phyloP scores from a whole-genome alignment of 2,113 vertebrate species.

The Dasyornis broadbenti region DNA sequence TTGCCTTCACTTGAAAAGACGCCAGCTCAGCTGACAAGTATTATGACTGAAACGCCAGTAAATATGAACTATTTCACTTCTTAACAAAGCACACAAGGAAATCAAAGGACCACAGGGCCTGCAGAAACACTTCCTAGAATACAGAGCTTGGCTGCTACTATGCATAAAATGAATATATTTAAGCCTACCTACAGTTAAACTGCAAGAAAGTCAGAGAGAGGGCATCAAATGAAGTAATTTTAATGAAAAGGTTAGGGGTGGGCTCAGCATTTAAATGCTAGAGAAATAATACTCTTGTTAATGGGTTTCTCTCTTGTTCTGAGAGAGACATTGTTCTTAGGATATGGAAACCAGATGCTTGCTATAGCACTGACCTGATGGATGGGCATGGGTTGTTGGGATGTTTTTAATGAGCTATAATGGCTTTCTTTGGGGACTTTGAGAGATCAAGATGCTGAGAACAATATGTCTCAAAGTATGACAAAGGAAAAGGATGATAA shows the following conservation, averaged over 20 bases:
- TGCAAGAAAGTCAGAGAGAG: neutral
- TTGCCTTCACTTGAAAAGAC: neutral
- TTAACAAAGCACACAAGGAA: neutral
- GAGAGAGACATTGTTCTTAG: neutral
- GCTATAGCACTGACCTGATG: neutral
- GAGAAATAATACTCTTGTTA: neutral
- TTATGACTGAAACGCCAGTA: neutral
- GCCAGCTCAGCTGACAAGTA: neutral
- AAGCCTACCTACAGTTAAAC: neutral
- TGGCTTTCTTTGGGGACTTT: neutral
- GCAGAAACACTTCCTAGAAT: neutral
- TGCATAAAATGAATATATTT: neutral
- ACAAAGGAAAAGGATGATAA: neutral
- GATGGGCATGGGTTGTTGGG: neutral
- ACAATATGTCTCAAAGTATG: neutral
- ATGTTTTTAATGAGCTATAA: neutral
- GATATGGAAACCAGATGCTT: neutral
- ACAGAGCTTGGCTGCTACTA: neutral
- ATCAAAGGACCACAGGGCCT: neutral
- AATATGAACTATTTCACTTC: neutral
- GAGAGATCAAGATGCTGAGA: neutral
- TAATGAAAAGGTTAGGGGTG: neutral
- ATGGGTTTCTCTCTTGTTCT: neutral
- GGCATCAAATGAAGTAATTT: neutral
- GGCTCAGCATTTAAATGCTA: neutral